Evolutionary conservation across 1,140 invertebrate genomes (phyloP), one percentile per base, ranked within the genome.

Genomic region (Cotesia typhae): DNA sequence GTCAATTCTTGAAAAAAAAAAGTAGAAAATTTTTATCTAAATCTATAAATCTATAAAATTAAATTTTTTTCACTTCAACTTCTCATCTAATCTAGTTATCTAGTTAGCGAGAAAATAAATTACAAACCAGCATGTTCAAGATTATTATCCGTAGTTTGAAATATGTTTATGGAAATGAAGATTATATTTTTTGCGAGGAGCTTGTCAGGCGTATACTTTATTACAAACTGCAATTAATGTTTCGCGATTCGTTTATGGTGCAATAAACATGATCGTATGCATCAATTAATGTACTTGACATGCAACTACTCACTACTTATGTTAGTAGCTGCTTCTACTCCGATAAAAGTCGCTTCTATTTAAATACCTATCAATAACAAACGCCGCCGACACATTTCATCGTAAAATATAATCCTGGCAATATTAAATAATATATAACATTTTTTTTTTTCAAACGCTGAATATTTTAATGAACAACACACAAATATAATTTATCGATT

Each of bases 251-350:
- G 61, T 73, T 75, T 73, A 75, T 73, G 71, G 70, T 73, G 68
- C 71, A 59, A 70, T 72, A 73, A 75, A 71, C 60, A 75, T 59
- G 71, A 73, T 73, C 53, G 67, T 67, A 70, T 73, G 64, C 74
- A 75, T 75, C 68, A 66, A 75, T 75, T 70, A 72, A 69, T 72
- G 70, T 51, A 41, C 36, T 47, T n/a, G 14, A 37, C 17, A 75
- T 68, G 51, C 55, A 66, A 61, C 66, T 47, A 60, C 28, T 28
- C 28, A 28, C 28, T 28, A 28, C 28, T 28, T 1, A 28, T 28
- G 28, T 28, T 41, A 41, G 38, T 41, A 28, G 37, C 12, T 63
- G 66, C 53, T 53, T 60, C 41, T 52, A 20, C 41, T 51, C 36
- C 61, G 51, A 55, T 53, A 35, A 28, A 67, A 55, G 60, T 51